Evolutionary conservation across 2,888 invertebrate genomes (phyloP).

Genomic region (Timandra comae): DNA sequence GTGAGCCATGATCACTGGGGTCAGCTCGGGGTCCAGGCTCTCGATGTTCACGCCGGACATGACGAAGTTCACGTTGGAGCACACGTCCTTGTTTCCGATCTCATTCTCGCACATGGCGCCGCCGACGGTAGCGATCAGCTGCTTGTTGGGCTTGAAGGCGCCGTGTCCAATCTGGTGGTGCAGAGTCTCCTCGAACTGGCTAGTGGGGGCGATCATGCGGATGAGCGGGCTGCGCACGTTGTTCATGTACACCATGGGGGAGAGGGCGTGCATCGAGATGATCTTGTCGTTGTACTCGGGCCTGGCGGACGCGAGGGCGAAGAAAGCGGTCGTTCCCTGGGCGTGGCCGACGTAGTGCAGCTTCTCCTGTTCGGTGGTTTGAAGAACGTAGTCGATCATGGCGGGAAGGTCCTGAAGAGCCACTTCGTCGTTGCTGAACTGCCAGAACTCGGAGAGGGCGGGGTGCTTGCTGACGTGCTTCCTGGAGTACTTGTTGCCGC

Average conservation of each 20-base stretch:
- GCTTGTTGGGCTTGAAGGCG: conserved; percentile 46
- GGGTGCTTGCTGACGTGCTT: conserved; percentile 54
- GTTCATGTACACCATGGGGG: conserved; percentile 65
- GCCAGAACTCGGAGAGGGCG: conserved; percentile 57
- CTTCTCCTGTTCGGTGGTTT: conserved; percentile 44
- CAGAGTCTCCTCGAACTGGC: conserved; percentile 39
- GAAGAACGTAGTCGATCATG: conserved; percentile 59
- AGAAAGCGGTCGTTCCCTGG: conserved; percentile 52
- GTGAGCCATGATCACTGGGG: conserved; percentile 74
- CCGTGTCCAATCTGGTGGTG: conserved; percentile 41
- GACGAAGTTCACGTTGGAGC: conserved; percentile 78
- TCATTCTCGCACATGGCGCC: conserved; percentile 51
- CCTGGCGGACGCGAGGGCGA: conserved; percentile 46
- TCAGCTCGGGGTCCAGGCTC: conserved; percentile 68
- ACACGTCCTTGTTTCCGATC: conserved; percentile 66
- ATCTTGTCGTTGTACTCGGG: conserved; percentile 62
- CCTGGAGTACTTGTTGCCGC: conserved; percentile 58
- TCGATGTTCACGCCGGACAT: conserved; percentile 77
- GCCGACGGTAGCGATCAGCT: conserved; percentile 43
- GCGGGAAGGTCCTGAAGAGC: conserved; percentile 60
- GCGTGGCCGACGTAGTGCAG: conserved; percentile 59
- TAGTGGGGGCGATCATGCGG: conserved; percentile 55
- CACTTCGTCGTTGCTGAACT: conserved; percentile 62
- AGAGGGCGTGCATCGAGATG: conserved; percentile 54
- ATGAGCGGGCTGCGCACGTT: conserved; percentile 59